Conservation (phyloP, 2,888 invertebrate genomes). For the Homarus gammarus region DNA sequence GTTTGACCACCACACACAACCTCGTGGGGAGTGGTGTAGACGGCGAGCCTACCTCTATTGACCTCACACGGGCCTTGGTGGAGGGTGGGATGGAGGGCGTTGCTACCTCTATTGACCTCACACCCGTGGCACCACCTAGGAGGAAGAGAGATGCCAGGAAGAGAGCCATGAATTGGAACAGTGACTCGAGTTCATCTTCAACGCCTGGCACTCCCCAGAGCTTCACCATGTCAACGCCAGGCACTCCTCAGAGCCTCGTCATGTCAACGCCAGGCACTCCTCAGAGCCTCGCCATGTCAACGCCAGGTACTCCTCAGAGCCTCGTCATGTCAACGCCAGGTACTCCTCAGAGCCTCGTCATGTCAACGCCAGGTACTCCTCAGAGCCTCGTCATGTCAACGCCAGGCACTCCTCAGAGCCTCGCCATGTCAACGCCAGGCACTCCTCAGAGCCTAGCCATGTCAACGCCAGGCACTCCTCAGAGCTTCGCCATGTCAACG, state of each 20-base stretch:
- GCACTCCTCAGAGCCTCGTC: neutral
- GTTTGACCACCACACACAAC: neutral
- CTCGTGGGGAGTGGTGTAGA: neutral
- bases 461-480: too few relatives aligned
- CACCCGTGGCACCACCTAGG: constrained; percentile 41
- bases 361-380: too few relatives aligned
- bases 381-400: too few relatives aligned
- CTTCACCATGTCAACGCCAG: neutral
- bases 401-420: too few relatives aligned
- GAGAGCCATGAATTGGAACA: neutral
- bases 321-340: neutral
- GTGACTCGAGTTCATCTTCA: neutral
- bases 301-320: neutral
- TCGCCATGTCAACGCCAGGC: too few relatives aligned
- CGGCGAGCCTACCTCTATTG: neutral
- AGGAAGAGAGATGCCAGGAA: constrained; percentile 18
- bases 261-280: neutral
- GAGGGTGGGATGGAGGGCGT: neutral
- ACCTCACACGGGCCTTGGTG: too few relatives aligned
- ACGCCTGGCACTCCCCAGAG: constrained; percentile 17
- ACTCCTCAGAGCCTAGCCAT: too few relatives aligned
- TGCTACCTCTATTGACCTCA: neutral
- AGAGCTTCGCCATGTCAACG: too few relatives aligned
- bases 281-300: neutral
- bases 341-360: constrained; percentile 9